phyloP scores from a whole-genome alignment of 2,888 invertebrate genomes.

The Drosophila maculinotata region DNA sequence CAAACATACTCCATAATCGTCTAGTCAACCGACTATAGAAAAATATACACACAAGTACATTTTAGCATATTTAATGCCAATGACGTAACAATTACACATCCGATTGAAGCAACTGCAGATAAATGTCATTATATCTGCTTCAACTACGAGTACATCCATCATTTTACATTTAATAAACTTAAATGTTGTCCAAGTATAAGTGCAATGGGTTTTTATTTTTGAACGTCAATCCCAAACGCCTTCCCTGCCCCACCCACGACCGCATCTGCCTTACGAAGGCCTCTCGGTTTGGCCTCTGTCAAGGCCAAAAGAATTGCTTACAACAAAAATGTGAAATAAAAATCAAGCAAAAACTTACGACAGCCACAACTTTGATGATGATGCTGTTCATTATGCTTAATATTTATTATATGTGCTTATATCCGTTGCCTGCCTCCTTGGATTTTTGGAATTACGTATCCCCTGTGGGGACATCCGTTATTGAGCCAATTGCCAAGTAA shows the following conservation, averaged over 20 bases:
- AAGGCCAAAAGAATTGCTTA: constrained; percentile 55
- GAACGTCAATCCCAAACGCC: neutral
- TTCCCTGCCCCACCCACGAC: neutral
- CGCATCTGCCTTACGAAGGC: constrained; percentile 35
- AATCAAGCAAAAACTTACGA: constrained; percentile 32
- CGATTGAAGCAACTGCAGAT: neutral
- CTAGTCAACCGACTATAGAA: neutral
- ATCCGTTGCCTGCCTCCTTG: neutral
- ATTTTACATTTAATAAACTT: constrained; percentile 37
- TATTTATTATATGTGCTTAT: constrained; percentile 17
- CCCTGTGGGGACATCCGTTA: constrained; percentile 48
- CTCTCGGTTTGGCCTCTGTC: constrained; percentile 61
- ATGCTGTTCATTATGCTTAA: constrained; percentile 42
- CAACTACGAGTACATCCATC: constrained; percentile 1
- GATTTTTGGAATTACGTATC: constrained; percentile 12
- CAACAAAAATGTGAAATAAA: constrained; percentile 21
- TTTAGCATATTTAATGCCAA: constrained; percentile 4
- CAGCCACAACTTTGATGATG: constrained; percentile 41
- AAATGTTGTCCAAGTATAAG: constrained; percentile 23
- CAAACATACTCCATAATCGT: neutral
- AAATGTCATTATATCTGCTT: constrained; percentile 16
- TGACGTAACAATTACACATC: constrained; percentile 7
- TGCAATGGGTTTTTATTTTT: constrained; percentile 31
- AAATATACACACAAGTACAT: neutral
- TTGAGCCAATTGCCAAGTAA: constrained; percentile 48